These are phyloP conservation scores for Junco hyemalis DNA, from an alignment of 2,113 vertebrate genomes.

Conservation along the genomic window DNA sequence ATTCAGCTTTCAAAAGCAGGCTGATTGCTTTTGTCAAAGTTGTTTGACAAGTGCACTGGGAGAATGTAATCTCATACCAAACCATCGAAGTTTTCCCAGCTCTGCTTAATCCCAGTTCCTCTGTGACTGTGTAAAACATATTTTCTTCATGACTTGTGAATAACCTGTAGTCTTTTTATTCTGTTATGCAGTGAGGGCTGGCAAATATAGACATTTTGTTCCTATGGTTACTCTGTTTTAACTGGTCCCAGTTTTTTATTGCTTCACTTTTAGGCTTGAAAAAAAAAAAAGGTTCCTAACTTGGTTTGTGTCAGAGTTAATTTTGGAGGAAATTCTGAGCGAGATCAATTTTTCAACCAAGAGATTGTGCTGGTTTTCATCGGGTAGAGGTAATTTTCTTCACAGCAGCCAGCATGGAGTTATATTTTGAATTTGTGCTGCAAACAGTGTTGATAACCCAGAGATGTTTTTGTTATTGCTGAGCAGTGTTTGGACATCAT, in stretches of 20 bases:
- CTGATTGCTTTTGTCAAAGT: not conserved
- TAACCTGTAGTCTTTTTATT: not conserved
- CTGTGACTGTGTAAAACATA: not conserved
- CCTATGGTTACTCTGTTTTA: not conserved
- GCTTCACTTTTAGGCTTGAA: not conserved
- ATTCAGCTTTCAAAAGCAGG: not conserved
- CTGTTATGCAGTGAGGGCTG: not conserved
- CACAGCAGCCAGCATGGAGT: not conserved
- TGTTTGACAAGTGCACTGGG: not conserved
- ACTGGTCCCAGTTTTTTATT: not conserved
- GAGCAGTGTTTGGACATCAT: not conserved
- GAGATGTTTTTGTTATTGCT: not conserved
- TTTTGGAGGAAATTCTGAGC: not conserved
- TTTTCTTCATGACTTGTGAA: constrained; percentile 5
- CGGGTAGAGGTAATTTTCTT: not conserved
- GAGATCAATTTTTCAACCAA: not conserved
- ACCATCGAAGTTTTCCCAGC: not conserved
- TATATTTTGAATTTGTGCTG: not conserved
- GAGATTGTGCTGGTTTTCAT: not conserved
- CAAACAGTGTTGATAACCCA: not conserved
- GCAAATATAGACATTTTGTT: not conserved
- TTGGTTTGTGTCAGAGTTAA: not conserved
- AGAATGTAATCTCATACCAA: not conserved
- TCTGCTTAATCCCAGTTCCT: not conserved
- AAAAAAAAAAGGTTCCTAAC: not conserved